Evolutionary conservation across 2,888 invertebrate genomes (phyloP).

Genomic region (Empis stercorea): DNA sequence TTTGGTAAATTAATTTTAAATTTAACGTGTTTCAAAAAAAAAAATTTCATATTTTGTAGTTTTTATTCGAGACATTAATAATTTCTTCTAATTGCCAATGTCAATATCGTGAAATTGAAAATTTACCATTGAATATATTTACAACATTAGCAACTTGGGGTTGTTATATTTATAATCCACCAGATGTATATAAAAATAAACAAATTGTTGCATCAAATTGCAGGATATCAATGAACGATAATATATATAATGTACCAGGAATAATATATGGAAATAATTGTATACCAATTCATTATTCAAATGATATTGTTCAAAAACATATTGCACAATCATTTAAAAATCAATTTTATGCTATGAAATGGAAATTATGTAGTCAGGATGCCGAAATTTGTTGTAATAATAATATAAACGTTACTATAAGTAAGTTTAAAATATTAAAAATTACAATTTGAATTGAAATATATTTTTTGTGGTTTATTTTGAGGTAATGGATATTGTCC

Average conservation of each 20-base stretch:
- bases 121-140: slow-evolving; percentile 13
- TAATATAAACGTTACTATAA: slow-evolving; percentile 4
- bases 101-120: slow-evolving; percentile 11
- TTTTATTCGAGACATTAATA: no score
- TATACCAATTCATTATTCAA: slow-evolving; percentile 12
- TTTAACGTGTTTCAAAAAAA: no score
- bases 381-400: slow-evolving; percentile 14
- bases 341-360: slow-evolving; percentile 10
- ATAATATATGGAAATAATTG: slow-evolving; percentile 8
- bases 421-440: neutral
- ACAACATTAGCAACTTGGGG: slow-evolving; percentile 15
- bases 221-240: neutral
- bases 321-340: slow-evolving; percentile 13
- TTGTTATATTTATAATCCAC: slow-evolving; percentile 15
- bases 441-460: neutral
- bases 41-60: no score
- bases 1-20: no score
- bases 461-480: neutral
- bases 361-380: slow-evolving; percentile 15
- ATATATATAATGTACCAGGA: slow-evolving; percentile 11
- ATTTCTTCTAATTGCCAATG: slow-evolving; percentile 1
- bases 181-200: slow-evolving; percentile 12
- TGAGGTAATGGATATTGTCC: slow-evolving; percentile 34
- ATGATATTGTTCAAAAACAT: slow-evolving; percentile 4
- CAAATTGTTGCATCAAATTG: slow-evolving; percentile 9